Conservation (phyloP, 2,888 invertebrate species). For the Stegana nigrithorax region DNA sequence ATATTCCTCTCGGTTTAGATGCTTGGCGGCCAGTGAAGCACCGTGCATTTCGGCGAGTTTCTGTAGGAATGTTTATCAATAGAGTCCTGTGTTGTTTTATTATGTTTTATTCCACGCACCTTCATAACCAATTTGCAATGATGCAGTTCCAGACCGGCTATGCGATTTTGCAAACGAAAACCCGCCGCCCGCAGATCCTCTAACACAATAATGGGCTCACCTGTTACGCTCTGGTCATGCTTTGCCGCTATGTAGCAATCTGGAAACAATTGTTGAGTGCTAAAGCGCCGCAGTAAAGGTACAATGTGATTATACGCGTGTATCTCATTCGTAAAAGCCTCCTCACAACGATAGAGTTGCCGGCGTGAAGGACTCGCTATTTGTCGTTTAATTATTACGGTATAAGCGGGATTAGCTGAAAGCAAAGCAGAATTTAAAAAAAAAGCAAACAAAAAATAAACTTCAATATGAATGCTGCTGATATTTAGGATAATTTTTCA, state of each 20-base stretch:
- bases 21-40: slow-evolving; percentile 62
- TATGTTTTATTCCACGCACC: slow-evolving; percentile 39
- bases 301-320: slow-evolving; percentile 61
- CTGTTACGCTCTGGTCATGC: slow-evolving; percentile 50
- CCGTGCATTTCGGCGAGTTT: slow-evolving; percentile 65
- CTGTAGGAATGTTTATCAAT: slow-evolving; percentile 37
- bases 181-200: slow-evolving; percentile 61
- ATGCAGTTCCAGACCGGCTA: slow-evolving; percentile 55
- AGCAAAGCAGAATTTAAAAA: too few relatives aligned
- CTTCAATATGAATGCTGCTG: too few relatives aligned
- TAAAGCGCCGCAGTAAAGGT: slow-evolving; percentile 55
- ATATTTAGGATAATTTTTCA: too few relatives aligned
- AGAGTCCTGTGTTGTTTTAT: neutral
- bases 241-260: slow-evolving; percentile 59
- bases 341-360: slow-evolving; percentile 63
- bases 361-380: slow-evolving; percentile 62
- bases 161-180: slow-evolving; percentile 60
- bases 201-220: slow-evolving; percentile 58
- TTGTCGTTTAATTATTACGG: slow-evolving; percentile 65
- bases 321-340: slow-evolving; percentile 67
- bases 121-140: slow-evolving; percentile 64
- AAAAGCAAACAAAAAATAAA: too few relatives aligned
- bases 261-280: slow-evolving; percentile 49
- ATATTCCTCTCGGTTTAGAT: slow-evolving; percentile 47
- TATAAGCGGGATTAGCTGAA: too few relatives aligned